phyloP scores from a whole-genome alignment of 2,888 invertebrate species.

The Diarsia rubi region DNA sequence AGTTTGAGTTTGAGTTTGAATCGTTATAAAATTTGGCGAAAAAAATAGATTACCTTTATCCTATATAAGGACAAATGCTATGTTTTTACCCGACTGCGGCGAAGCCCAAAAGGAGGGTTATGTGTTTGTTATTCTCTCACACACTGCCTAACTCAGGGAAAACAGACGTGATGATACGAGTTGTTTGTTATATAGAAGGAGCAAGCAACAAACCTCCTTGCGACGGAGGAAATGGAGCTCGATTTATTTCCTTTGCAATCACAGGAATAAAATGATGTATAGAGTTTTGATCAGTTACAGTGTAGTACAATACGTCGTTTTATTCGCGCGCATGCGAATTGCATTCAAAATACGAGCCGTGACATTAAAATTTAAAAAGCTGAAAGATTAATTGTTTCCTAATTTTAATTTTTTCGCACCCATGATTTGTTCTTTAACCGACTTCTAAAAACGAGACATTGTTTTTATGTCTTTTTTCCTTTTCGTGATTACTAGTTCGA shows the following conservation, averaged over 20 bases:
- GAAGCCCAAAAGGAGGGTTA: too few relatives aligned
- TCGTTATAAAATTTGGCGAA: too few relatives aligned
- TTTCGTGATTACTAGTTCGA: too few relatives aligned
- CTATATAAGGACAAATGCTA: too few relatives aligned
- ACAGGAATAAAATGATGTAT: not conserved
- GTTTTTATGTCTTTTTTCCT: too few relatives aligned
- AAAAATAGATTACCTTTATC: too few relatives aligned
- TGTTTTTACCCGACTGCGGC: too few relatives aligned
- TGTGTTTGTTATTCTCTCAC: too few relatives aligned
- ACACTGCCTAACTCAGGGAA: not conserved
- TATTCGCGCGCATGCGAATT: not conserved
- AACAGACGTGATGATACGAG: not conserved
- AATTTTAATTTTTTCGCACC: not conserved
- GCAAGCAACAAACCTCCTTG: not conserved
- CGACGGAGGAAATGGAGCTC: not conserved
- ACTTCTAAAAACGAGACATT: too few relatives aligned
- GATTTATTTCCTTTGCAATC: slow-evolving; percentile 3
- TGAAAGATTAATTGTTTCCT: not conserved
- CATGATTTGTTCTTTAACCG: too few relatives aligned
- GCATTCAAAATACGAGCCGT: not conserved
- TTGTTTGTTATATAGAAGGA: not conserved
- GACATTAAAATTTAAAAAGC: not conserved
- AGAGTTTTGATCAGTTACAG: not conserved
- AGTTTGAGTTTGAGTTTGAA: too few relatives aligned
- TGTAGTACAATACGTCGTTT: not conserved